phyloP scores from a whole-genome alignment of 2,113 vertebrate species.

The Gadus macrocephalus region DNA sequence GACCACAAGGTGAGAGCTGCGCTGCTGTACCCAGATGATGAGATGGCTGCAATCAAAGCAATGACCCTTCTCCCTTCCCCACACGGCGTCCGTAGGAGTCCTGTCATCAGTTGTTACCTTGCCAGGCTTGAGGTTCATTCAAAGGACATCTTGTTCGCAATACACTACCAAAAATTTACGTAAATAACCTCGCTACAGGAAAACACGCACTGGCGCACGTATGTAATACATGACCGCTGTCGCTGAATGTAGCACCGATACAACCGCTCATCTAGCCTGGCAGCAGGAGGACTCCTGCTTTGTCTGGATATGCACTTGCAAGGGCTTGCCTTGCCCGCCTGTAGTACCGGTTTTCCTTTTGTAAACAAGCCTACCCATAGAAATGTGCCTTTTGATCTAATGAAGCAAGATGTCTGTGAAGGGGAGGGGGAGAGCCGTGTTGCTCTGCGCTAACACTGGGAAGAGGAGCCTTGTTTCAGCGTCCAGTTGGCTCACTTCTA shows the following conservation, averaged over 20 bases:
- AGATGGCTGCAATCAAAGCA: too few relatives aligned
- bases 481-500: not conserved
- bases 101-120: not conserved
- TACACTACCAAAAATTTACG: conserved; percentile 7
- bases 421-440: not conserved
- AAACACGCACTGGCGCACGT: conserved; percentile 21
- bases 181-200: conserved; percentile 6
- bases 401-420: conserved; percentile 28
- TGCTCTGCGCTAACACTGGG: not conserved
- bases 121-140: not conserved
- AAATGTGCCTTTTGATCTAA: conserved; percentile 3
- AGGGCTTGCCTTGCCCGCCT: conserved; percentile 36
- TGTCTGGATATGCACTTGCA: conserved; percentile 35
- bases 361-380: conserved; percentile 21
- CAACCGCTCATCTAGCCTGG: conserved; percentile 26
- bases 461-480: conserved; percentile 15
- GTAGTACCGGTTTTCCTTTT: not conserved
- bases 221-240: conserved; percentile 13
- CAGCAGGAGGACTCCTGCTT: conserved; percentile 27
- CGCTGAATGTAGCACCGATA: conserved; percentile 47
- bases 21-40: not conserved
- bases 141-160: not conserved
- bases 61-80: not conserved
- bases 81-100: not conserved
- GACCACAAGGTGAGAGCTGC: conserved; percentile 60